phyloP scores from a whole-genome alignment of 2,113 vertebrate genomes.

The Gallinago media region DNA sequence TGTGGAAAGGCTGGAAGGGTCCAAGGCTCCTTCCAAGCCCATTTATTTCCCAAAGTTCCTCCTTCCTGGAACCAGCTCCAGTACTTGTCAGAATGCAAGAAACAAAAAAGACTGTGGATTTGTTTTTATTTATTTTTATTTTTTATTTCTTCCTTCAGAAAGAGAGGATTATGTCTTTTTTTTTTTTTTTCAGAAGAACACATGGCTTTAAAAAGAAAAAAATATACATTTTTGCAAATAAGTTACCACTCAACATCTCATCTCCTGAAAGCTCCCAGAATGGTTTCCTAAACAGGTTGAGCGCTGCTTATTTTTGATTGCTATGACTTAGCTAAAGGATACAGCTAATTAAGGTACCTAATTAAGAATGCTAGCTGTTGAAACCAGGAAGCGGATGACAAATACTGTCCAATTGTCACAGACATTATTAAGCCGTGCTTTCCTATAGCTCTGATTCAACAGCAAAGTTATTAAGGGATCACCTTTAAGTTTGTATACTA shows the following conservation, averaged over 20 bases:
- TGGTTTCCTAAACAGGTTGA: not conserved
- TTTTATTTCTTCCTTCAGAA: not conserved
- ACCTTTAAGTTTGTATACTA: not conserved
- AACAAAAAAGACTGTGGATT: not conserved
- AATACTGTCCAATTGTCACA: not conserved
- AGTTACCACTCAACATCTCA: not conserved
- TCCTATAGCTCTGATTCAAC: not conserved
- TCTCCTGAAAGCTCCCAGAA: not conserved
- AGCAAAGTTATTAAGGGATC: not conserved
- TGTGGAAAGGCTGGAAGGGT: not conserved
- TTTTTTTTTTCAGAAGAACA: not conserved
- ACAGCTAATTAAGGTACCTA: not conserved
- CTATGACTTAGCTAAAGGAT: not conserved
- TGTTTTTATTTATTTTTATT: not conserved
- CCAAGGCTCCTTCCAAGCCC: not conserved
- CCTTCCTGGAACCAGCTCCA: not conserved
- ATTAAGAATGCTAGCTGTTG: not conserved
- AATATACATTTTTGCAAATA: not conserved
- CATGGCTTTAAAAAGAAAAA: not conserved
- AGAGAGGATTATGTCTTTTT: not conserved
- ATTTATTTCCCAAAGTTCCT: not conserved
- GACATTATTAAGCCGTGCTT: not conserved
- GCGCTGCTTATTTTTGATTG: not conserved
- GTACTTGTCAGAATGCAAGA: not conserved
- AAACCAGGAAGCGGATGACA: not conserved